phyloP scores from a whole-genome alignment of 2,888 invertebrate species.

The Reticulitermes lucifugus region DNA sequence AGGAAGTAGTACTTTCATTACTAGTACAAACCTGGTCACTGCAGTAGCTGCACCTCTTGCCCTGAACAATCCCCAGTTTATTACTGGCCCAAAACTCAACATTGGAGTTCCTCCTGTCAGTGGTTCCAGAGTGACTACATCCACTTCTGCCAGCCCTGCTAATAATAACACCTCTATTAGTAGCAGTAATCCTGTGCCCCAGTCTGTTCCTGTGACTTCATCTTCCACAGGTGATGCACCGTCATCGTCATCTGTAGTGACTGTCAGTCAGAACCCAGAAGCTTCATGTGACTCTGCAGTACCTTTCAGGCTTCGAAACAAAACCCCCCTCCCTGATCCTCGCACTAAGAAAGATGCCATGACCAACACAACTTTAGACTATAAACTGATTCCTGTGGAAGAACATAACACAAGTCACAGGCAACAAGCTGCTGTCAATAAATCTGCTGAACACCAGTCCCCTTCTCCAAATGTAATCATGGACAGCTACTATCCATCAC shows the following conservation, averaged over 20 bases:
- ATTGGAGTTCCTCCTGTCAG: conserved; percentile 53
- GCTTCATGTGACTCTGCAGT: background rate
- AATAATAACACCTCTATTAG: background rate
- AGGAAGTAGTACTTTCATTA: background rate
- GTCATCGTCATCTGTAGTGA: background rate
- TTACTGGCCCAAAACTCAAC: conserved; percentile 51
- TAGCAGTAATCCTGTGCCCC: background rate
- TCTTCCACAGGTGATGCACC: conserved; percentile 9
- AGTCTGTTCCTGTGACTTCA: background rate
- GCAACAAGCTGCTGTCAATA: conserved; percentile 21
- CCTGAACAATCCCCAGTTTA: conserved; percentile 46
- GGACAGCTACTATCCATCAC: conserved; percentile 47
- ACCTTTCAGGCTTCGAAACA: conserved; percentile 26
- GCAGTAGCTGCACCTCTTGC: conserved; percentile 18
- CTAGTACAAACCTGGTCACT: background rate
- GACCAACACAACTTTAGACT: conserved; percentile 54
- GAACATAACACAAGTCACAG: conserved; percentile 25
- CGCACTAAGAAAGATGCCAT: conserved; percentile 55
- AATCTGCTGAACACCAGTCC: background rate
- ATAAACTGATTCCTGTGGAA: conserved; percentile 47
- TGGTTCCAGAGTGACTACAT: conserved; percentile 46
- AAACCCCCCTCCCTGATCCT: conserved; percentile 23
- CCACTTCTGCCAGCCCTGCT: conserved; percentile 7
- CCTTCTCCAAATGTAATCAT: conserved; percentile 19
- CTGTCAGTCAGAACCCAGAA: background rate